phyloP scores from a whole-genome alignment of 1,140 invertebrate species.

The Zaprionus camerounensis region DNA sequence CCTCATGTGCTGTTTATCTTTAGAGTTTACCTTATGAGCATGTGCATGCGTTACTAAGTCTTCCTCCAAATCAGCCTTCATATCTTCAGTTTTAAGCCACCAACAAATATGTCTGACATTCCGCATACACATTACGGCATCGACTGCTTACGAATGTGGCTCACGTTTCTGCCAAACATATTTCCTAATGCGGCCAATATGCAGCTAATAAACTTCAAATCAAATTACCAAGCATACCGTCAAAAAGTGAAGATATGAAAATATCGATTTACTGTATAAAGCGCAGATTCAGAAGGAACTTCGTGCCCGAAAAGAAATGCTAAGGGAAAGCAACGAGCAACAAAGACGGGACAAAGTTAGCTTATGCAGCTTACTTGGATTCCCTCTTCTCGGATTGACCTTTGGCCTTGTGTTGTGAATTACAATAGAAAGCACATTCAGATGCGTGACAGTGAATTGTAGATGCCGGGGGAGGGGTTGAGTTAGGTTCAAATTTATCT shows the following conservation, averaged over 20 bases:
- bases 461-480: neutral
- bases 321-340: conserved; percentile 2
- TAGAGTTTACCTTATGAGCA: neutral
- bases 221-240: conserved; percentile 58
- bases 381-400: conserved; percentile 59
- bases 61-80: neutral
- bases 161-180: conserved; percentile 29
- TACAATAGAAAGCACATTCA: conserved; percentile 10
- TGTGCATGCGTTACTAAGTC: neutral
- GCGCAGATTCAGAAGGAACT: neutral
- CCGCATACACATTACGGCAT: neutral
- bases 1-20: neutral
- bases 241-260: conserved; percentile 8
- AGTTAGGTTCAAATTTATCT: neutral
- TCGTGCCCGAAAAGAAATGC: neutral
- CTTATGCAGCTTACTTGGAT: conserved; percentile 56
- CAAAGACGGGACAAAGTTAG: conserved; percentile 27
- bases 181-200: conserved; percentile 19
- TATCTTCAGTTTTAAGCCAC: neutral
- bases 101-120: neutral
- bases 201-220: conserved; percentile 56
- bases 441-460: conserved; percentile 8
- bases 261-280: conserved; percentile 2
- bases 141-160: conserved; percentile 30
- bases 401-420: conserved; percentile 25